Base-by-base conservation (phyloP, 2,797 vertebrate species). In the Salmo trutta region DNA sequence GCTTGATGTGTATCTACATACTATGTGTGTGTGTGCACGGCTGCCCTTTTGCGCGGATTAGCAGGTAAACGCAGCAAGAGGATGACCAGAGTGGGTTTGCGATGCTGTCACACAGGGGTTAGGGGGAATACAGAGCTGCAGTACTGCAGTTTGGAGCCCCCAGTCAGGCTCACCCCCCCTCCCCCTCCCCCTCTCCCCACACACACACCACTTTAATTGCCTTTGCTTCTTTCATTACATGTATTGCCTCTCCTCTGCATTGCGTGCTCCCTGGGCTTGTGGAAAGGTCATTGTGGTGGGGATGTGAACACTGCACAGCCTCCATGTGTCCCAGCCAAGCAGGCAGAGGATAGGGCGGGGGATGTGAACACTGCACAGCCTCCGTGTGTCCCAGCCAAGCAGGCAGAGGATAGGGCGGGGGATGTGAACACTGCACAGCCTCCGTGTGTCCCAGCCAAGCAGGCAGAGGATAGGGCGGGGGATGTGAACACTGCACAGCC, bases 181-280 rank as follows among this genome's bases (percentile, higher is more conserved):
- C 24, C 24, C 24, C 24, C 24, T 24, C 24, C 24, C 77, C 73
- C 71, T 31, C 16, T 73, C 17, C 65, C 10, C 73, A 24, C 76
- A 65, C 71, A 75, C 62, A 36, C 75, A 66, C 84, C 91, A 91
- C 90, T 94, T 94, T 95, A 95, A 95, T 95, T 95, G 94, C 92
- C 92, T 95, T 92, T 91, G 88, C 93, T 93, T 93, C 93, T 94
- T 95, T 94, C 93, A 94, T 94, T 93, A 92, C 88, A 90, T 94
- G 94, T 94, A 95, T 95, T 94, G 93, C 92, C 90, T 94, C 90
- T 93, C 84, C 90, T 93, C 92, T 94, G 92, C 92, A 91, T 92
- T 87, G 91, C 90, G 67, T 90, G 90, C 87, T 92, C 90, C 87
- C 91, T 81, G 83, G 88, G 90, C 91, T 90, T 92, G 90, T 88